Conservation (phyloP, 2,888 invertebrate genomes). For the Thecophora atra region DNA sequence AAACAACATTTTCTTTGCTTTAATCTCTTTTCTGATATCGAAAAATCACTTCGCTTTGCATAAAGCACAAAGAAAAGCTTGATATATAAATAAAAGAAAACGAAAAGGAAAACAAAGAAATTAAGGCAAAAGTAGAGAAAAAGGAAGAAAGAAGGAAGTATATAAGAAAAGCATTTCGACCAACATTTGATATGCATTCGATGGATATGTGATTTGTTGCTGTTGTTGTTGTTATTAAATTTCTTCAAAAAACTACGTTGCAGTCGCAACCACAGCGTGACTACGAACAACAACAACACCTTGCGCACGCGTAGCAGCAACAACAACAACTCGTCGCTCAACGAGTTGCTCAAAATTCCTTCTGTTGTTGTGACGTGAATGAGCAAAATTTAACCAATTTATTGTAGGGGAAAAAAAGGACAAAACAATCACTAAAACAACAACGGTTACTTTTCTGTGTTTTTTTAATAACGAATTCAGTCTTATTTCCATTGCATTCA, state of each 20-base stretch:
- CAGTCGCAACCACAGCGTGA: neutral
- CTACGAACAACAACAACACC: neutral
- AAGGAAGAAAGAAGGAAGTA: neutral
- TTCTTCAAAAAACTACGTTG: conserved; percentile 12
- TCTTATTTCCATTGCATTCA: no score
- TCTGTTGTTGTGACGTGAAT: conserved; percentile 11
- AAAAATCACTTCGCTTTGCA: neutral
- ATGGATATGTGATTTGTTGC: conserved; percentile 4
- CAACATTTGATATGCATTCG: conserved; percentile 28
- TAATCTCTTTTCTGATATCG: neutral
- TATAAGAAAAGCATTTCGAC: neutral
- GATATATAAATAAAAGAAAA: neutral
- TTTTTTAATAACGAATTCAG: no score
- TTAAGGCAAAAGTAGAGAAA: conserved; percentile 2
- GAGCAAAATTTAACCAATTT: conserved; percentile 18
- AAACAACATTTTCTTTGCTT: conserved; percentile 9
- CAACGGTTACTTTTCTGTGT: neutral
- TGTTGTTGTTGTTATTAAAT: neutral
- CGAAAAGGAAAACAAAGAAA: conserved; percentile 1
- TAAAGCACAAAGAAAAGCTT: conserved; percentile 12
- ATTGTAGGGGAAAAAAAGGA: neutral
- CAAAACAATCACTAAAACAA: conserved; percentile 4
- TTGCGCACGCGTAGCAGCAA: conserved; percentile 35
- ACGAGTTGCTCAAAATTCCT: conserved; percentile 24
- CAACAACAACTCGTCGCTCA: conserved; percentile 2